phyloP scores from a whole-genome alignment of 2,797 vertebrate species.

The Threskiornis aethiopicus region DNA sequence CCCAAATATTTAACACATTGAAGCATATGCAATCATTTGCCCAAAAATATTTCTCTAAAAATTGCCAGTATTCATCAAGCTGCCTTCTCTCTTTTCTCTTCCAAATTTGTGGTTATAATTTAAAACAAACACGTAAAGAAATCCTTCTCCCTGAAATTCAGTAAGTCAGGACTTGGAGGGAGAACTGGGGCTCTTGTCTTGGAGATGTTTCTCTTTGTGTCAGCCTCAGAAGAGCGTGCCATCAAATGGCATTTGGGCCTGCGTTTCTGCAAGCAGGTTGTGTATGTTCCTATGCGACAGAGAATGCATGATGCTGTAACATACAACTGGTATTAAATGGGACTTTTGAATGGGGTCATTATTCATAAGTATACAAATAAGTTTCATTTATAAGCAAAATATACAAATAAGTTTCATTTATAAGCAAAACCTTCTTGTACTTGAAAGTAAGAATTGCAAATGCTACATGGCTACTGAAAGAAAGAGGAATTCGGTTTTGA shows the following conservation, averaged over 20 bases:
- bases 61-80: slow-evolving; percentile 24
- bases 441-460: background rate
- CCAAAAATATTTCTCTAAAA: slow-evolving; percentile 13
- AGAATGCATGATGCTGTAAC: background rate
- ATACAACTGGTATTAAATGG: background rate
- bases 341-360: background rate
- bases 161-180: background rate
- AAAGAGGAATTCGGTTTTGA: background rate
- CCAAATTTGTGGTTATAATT: slow-evolving; percentile 43
- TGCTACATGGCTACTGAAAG: background rate
- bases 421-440: background rate
- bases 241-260: background rate
- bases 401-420: background rate
- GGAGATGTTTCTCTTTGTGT: background rate
- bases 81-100: slow-evolving; percentile 37
- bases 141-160: slow-evolving; percentile 16
- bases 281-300: no score
- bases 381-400: background rate
- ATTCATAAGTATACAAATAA: background rate
- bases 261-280: background rate
- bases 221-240: background rate
- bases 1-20: slow-evolving; percentile 15
- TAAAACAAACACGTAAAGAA: slow-evolving; percentile 37
- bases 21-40: slow-evolving; percentile 6
- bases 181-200: background rate